Evolutionary conservation across 2,797 vertebrate species (phyloP).

Genomic region (Poecilia velifera): DNA sequence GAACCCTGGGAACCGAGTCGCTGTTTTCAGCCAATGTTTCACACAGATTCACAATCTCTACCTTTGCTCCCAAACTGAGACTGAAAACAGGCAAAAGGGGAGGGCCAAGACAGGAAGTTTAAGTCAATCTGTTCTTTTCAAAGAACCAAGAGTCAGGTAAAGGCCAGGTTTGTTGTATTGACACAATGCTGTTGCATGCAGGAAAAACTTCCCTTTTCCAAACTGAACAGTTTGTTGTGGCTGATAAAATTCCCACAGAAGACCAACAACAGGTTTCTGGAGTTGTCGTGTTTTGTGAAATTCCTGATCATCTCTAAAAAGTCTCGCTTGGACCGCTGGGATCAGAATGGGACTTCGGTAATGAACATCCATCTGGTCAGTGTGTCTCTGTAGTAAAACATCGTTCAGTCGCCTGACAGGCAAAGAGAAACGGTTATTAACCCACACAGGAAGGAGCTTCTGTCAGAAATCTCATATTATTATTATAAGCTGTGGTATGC

Average conservation of each 20-base stretch:
- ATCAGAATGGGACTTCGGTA: neutral
- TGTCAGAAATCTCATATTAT: neutral
- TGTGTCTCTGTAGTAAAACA: neutral
- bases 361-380: neutral
- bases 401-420: neutral
- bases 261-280: neutral
- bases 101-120: too few species aligned
- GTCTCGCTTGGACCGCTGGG: neutral
- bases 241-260: neutral
- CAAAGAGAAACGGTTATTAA: neutral
- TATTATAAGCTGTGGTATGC: neutral
- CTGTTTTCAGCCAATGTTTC: too few species aligned
- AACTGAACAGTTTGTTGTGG: neutral
- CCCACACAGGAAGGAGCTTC: neutral
- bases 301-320: neutral
- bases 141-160: neutral
- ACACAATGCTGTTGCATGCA: neutral
- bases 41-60: too few species aligned
- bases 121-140: neutral
- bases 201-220: neutral
- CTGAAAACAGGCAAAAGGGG: too few species aligned
- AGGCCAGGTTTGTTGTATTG: neutral
- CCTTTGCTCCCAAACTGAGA: too few species aligned
- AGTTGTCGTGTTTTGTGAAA: neutral
- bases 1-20: too few species aligned